These are phyloP conservation scores for Scaptodrosophila latifasciaeformis DNA, from an alignment of 2,888 invertebrate genomes.

Conservation along the genomic window DNA sequence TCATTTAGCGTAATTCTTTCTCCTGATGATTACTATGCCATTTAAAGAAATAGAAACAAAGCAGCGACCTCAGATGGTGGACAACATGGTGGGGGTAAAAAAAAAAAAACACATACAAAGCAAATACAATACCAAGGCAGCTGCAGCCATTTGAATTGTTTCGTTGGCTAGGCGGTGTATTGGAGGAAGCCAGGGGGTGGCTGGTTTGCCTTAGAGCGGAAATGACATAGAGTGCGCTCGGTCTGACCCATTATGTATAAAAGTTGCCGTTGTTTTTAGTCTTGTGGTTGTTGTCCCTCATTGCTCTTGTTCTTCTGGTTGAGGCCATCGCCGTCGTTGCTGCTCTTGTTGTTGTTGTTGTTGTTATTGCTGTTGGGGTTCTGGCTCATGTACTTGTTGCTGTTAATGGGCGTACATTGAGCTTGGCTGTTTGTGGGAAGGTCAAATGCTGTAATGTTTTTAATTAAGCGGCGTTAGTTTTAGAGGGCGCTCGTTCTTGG, in stretches of 20 bases:
- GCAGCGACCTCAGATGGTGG: not conserved
- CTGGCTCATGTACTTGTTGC: conserved; percentile 25
- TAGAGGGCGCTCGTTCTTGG: too few relatives aligned
- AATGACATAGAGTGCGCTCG: conserved; percentile 27
- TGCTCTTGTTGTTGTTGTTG: conserved; percentile 6
- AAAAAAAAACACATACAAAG: too few relatives aligned
- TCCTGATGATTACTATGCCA: conserved; percentile 14
- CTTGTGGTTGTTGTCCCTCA: conserved; percentile 4
- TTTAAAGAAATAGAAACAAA: conserved; percentile 17
- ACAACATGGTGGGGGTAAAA: too few relatives aligned
- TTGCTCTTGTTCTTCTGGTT: conserved; percentile 16
- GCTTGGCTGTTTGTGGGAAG: conserved; percentile 20
- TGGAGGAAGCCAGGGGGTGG: too few relatives aligned
- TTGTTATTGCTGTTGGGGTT: conserved; percentile 16
- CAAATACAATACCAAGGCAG: too few relatives aligned
- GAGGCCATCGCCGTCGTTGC: conserved; percentile 12
- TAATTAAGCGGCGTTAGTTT: conserved; percentile 34
- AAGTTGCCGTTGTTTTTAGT: conserved; percentile 13
- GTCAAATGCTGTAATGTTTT: conserved; percentile 47
- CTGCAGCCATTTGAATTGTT: too few relatives aligned
- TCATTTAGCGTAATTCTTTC: conserved; percentile 8
- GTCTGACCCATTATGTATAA: conserved; percentile 24
- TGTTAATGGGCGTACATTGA: not conserved
- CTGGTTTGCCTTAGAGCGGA: conserved; percentile 25
- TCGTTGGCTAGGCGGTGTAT: too few relatives aligned